These are phyloP conservation scores for Ctenicera cuprea DNA, from an alignment of 2,888 invertebrate genomes.

Conservation along the genomic window DNA sequence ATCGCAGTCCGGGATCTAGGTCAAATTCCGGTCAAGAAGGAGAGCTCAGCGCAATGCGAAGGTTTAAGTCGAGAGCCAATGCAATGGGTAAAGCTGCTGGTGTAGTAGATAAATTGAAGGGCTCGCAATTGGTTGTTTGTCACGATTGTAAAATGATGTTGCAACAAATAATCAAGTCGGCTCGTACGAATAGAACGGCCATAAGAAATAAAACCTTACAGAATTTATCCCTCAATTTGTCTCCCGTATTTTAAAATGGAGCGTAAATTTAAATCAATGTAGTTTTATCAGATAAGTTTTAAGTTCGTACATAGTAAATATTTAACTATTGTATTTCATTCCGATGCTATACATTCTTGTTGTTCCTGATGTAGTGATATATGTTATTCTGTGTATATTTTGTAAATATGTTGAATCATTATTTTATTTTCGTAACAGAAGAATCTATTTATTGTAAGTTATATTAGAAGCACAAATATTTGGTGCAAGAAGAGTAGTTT, in stretches of 20 bases:
- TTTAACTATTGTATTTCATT: constrained; percentile 25
- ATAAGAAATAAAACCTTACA: constrained; percentile 88
- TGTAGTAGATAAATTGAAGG: constrained; percentile 80
- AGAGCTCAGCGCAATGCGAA: constrained; percentile 53
- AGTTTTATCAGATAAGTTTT: constrained; percentile 33
- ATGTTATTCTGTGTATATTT: constrained; percentile 41
- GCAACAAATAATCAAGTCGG: constrained; percentile 93
- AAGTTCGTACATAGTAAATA: constrained; percentile 16
- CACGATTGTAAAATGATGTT: constrained; percentile 97
- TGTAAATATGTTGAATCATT: constrained; percentile 47
- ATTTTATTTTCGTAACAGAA: constrained; percentile 54
- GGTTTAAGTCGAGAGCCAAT: constrained; percentile 63
- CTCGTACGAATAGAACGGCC: constrained; percentile 87
- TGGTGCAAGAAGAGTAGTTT: constrained; percentile 36
- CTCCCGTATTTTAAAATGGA: constrained; percentile 81
- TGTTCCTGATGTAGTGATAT: constrained; percentile 44
- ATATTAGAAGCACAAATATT: constrained; percentile 42
- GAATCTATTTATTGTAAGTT: constrained; percentile 49
- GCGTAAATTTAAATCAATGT: constrained; percentile 40
- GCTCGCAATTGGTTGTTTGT: constrained; percentile 89
- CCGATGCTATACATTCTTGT: constrained; percentile 25
- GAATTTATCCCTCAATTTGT: constrained; percentile 88
- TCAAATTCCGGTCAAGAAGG: constrained; percentile 20
- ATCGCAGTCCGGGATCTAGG: constrained; percentile 49
- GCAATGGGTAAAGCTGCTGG: constrained; percentile 67